Evolutionary conservation across 1,140 invertebrate species (phyloP), one percentile per base, ranked within the genome.

Genomic region (Danaus plexippus): DNA sequence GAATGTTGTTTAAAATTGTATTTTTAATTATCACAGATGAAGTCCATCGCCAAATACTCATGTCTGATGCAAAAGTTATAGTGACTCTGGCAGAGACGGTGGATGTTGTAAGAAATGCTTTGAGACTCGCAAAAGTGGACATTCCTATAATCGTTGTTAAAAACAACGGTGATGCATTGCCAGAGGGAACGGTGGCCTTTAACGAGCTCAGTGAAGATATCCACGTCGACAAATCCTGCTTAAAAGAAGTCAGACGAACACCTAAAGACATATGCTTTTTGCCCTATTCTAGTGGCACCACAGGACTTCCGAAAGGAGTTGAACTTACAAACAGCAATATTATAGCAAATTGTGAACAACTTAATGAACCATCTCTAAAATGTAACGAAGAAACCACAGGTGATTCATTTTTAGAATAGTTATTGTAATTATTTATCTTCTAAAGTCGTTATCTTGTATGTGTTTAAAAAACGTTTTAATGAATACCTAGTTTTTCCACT

Each of bases 221-320:
- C 0, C 67, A 77, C 47, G 77, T 88, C 8, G 88, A 91, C 44
- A 87, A 87, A 43, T 80, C 83, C 7, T 85, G 81, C 63, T 69
- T 89, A 43, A 88, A 84, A 65, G 60, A 81, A 67, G 80, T 85
- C 1, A 85, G 80, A 61, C 71, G 87, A 50, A 74, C 67, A 54
- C 22, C 67, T 1, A 77, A 89, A 18, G 90, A 92, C 65, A 74
- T 90, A 9, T 85, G 88, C 49, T 79, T 92, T 52, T 61, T 93
- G 51, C 91, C 91, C 9, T 93, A 90, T 77, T 93, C 95, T 0
- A 96, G 95, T 73, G 96, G 96, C 12, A 97, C 96, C 1, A 97
- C 95, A 12, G 95, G 96, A 15, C 71, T 94, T 53, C 95, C 96
- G 1, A 98, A 97, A 89, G 96, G 95, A 10, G 95, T 97, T 0